phyloP scores from a whole-genome alignment of 1,140 invertebrate species.

The Temnothorax longispinosus region DNA sequence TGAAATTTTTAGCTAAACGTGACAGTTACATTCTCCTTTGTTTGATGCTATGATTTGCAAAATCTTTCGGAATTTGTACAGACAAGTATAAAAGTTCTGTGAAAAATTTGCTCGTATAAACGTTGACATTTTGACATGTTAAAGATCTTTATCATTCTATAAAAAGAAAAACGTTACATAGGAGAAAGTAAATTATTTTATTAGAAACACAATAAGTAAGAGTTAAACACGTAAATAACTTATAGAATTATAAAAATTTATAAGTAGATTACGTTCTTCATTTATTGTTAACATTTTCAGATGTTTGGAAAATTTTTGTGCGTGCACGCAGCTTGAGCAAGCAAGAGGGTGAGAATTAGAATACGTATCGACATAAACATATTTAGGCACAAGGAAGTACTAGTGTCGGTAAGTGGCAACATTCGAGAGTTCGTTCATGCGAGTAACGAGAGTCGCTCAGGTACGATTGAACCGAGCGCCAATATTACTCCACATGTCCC shows the following conservation, averaged over 20 bases:
- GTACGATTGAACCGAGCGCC: conserved; percentile 70
- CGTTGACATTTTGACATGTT: background rate
- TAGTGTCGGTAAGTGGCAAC: conserved; percentile 76
- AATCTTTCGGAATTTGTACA: background rate
- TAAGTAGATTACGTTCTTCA: background rate
- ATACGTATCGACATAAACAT: conserved; percentile 66
- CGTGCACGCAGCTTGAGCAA: background rate
- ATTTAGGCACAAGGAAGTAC: conserved; percentile 56
- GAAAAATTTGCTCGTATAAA: background rate
- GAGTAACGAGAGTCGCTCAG: conserved; percentile 81
- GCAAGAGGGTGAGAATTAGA: background rate
- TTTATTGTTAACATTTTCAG: background rate
- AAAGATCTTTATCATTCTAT: background rate
- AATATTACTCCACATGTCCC: conserved; percentile 72
- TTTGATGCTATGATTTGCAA: background rate
- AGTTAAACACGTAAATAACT: background rate
- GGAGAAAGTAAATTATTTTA: background rate
- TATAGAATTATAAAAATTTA: background rate
- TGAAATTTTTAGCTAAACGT: background rate
- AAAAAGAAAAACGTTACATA: background rate
- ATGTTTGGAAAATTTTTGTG: background rate
- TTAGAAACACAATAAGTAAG: background rate
- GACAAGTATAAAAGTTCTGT: background rate
- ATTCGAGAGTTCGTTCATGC: conserved; percentile 81
- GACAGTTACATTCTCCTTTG: background rate